Evolutionary conservation across 2,888 invertebrate genomes (phyloP), one percentile per base, ranked within the genome.

Genomic region (Leptopilina myrica): DNA sequence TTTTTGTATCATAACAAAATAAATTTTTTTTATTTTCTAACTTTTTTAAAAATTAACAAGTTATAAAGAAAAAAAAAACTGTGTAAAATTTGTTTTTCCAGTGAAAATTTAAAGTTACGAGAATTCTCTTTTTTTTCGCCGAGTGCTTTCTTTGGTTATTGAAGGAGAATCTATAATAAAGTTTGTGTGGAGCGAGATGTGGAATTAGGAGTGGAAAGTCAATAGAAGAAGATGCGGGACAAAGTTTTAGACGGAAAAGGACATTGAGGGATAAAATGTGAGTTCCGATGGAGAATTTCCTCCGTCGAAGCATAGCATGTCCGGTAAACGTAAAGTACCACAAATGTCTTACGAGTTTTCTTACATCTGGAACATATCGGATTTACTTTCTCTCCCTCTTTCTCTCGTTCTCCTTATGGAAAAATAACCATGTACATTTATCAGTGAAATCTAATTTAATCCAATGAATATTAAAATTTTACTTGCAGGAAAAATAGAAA

Each of bases 311-410:
- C 78, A 33, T 15, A 78, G 79, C 77, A 78, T 77, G 79, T 79
- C 80, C 77, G 76, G 76, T 77, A 78, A 73, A 78, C 67, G 78
- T 78, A 78, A 69, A 76, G 78, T 76, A 73, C 65, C 59, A 73
- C 76, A 64, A 43, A 73, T 80, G 81, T 77, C 80, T 79, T 82
- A 79, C 76, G 78, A 80, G 78, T 76, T 78, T 79, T 80, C 78
- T 79, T 79, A 76, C 77, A 79, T 79, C 62, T 76, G 76, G 79
- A 73, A 80, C 80, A 65, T 80, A 79, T 82, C 78, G 79, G 67
- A 59, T 77, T 78, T 78, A 77, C 78, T 26, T 33, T 33, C 33
- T 33, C 33, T 33, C 33, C 33, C 33, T 33, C 33, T 1, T 5
- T 33, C 33, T 33, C 33, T 33, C 26, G n/a, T n/a, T 26, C 33